phyloP scores from a whole-genome alignment of 2,888 invertebrate genomes.

The Tholera decimalis region DNA sequence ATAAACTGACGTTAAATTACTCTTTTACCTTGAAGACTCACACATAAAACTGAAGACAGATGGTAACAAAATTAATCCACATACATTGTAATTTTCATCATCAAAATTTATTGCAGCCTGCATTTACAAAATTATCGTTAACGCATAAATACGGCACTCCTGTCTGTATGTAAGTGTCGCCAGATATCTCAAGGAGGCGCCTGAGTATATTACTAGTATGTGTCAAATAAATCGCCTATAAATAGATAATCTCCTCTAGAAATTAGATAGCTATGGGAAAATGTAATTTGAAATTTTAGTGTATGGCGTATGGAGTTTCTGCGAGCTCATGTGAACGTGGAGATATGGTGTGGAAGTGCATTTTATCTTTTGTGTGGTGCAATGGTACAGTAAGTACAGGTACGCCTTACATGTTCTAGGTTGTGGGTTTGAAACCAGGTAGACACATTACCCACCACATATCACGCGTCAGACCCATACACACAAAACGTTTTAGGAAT shows the following conservation, averaged over 20 bases:
- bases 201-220: constrained; percentile 43
- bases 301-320: constrained; percentile 55
- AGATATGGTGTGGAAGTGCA: constrained; percentile 37
- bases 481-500: no score
- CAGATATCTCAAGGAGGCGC: constrained; percentile 49
- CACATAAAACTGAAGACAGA: constrained; percentile 13
- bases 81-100: constrained; percentile 25
- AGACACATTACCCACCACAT: no score
- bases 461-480: no score
- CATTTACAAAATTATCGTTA: constrained; percentile 26
- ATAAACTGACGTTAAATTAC: background rate
- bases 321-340: constrained; percentile 45
- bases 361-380: constrained; percentile 44
- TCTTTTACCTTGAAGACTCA: background rate
- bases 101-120: constrained; percentile 18
- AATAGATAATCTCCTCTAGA: constrained; percentile 54
- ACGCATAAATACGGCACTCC: constrained; percentile 26
- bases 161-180: constrained; percentile 40
- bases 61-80: constrained; percentile 12
- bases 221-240: constrained; percentile 50
- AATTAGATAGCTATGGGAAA: constrained; percentile 63
- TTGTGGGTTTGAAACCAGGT: no score
- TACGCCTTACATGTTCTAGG: no score
- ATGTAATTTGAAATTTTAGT: constrained; percentile 55
- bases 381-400: no score